Evolutionary conservation across 2,113 vertebrate genomes (phyloP).

Genomic region (Pionites leucogaster): DNA sequence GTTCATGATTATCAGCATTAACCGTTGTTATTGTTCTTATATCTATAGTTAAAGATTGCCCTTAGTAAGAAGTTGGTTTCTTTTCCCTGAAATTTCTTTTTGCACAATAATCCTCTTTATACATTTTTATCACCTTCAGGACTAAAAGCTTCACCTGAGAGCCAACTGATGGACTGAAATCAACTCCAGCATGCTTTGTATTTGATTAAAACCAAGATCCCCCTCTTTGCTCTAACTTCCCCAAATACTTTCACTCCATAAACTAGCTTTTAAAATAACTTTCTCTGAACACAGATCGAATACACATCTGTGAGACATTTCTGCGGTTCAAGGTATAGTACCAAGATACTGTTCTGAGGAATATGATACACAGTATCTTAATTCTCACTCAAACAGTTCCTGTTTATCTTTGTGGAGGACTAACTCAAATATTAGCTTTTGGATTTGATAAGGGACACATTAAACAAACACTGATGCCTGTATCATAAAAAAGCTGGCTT

Average conservation of each 20-base stretch:
- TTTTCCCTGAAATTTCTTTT: not conserved
- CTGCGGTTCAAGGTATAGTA: not conserved
- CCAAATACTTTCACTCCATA: not conserved
- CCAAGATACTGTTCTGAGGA: not conserved
- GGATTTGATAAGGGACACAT: constrained; percentile 35
- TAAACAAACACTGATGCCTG: constrained; percentile 19
- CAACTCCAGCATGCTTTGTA: not conserved
- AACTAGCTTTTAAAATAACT: not conserved
- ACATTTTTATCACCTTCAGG: not conserved
- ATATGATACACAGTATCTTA: not conserved
- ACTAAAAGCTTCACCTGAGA: not conserved
- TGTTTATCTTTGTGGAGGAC: constrained; percentile 24
- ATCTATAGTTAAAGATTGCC: not conserved
- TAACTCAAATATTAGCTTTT: constrained; percentile 42
- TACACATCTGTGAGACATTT: not conserved
- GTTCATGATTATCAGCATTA: not conserved
- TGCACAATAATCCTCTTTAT: not conserved
- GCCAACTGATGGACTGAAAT: not conserved
- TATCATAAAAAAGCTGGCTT: constrained; percentile 2
- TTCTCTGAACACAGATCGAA: not conserved
- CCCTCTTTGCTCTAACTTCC: not conserved
- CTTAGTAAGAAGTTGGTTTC: not conserved
- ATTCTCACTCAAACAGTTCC: constrained; percentile 35
- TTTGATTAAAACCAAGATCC: not conserved
- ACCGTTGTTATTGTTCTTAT: not conserved